Conservation (phyloP, 2,888 invertebrate genomes). For the Sthenelais limicola region DNA sequence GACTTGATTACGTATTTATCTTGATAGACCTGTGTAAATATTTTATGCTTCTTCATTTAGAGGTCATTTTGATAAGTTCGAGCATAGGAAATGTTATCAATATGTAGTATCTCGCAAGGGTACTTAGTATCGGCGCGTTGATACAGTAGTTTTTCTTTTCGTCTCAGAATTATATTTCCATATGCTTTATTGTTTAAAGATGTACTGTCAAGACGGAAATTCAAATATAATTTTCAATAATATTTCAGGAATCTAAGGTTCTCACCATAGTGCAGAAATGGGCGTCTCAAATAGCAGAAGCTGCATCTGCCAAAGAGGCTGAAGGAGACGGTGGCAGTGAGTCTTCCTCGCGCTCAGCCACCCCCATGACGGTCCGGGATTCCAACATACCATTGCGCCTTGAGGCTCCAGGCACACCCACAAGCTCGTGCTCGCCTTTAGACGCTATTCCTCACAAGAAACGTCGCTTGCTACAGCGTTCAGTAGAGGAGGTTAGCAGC, state of each 20-base stretch:
- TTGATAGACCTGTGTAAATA: no score
- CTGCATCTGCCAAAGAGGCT: constrained; percentile 2
- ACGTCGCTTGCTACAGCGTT: constrained; percentile 43
- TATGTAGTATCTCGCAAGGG: no score
- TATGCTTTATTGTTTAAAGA: no score
- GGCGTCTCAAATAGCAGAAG: constrained; percentile 73
- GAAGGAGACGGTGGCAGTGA: constrained; percentile 13
- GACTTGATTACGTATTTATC: no score
- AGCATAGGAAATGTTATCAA: no score
- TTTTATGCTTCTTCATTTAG: no score
- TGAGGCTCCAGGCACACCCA: background rate
- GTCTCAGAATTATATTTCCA: no score
- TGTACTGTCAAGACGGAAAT: no score
- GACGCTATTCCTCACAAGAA: constrained; percentile 50
- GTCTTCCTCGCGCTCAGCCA: constrained; percentile 21
- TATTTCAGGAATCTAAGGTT: constrained; percentile 87
- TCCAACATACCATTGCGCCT: background rate
- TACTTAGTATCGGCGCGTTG: no score
- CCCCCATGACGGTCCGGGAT: constrained; percentile 10
- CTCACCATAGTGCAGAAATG: constrained; percentile 88
- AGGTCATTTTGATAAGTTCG: no score
- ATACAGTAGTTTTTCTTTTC: no score
- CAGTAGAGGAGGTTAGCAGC: constrained; percentile 51
- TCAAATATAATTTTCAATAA: no score
- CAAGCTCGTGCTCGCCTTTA: background rate